Evolutionary conservation across 2,113 vertebrate species (phyloP), one percentile per base, ranked within the genome.

Genomic region (Pteruthius melanotis): DNA sequence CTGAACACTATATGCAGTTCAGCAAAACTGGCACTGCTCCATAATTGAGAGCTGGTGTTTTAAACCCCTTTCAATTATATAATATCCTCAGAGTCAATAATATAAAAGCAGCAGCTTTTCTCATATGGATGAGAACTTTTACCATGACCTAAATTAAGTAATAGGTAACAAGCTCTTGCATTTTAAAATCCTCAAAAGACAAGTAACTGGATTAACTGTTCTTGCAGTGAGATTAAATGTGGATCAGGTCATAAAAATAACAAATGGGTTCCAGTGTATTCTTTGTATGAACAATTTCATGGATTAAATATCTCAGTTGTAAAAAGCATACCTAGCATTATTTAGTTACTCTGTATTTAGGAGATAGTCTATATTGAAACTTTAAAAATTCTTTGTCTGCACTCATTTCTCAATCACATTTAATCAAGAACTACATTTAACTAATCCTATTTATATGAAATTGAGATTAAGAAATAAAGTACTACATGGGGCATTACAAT

Each of bases 151-250:
- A 84, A 95, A 94, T 93, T 66, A 89, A 94, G 49, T 85, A 90
- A 71, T 61, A 87, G 26, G 8, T 65, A 96, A 90, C 26, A 83
- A 52, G 27, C 7, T 57, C 49, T 85, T 95, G 44, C 23, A 84
- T 91, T 93, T 91, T 72, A 85, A 93, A 93, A 85, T 87, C 33
- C 54, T 93, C 70, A 57, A 66, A 89, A 85, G 40, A 26, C 45
- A 87, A 81, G 27, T 83, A 84, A 90, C 42, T 85, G 76, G 66
- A 94, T 96, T 94, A 95, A 68, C 42, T n/a, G 19, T 52, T 89
- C 85, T 85, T 68, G 26, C 13, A 54, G 59, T 23, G 21, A 95
- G 69, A 90, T 94, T 79, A 89, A 89, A 17, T 26, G 15, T 65
- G 56, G 52, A 82, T 93, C 72, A 57, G 72, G 69, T 94, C 50